phyloP scores from a whole-genome alignment of 2,888 invertebrate species.

The Acleris literana region DNA sequence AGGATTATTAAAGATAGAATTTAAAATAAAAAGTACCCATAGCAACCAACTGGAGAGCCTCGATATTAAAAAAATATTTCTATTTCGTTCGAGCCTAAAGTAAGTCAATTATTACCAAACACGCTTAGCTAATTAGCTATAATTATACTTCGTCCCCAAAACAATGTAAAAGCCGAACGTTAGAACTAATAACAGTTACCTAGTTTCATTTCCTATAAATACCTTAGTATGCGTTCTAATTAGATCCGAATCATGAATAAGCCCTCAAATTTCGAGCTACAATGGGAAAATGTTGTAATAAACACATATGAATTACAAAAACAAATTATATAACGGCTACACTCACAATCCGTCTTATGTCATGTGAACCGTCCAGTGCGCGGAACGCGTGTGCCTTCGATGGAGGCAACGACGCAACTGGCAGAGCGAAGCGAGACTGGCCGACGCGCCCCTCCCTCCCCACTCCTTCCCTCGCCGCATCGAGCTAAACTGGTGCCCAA shows the following conservation, averaged over 20 bases:
- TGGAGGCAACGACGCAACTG: conserved; percentile 76
- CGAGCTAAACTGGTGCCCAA: conserved; percentile 66
- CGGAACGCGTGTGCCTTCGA: conserved; percentile 59
- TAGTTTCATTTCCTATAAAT: not conserved
- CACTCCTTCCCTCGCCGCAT: conserved; percentile 48
- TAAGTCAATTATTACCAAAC: not conserved
- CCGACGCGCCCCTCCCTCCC: not conserved
- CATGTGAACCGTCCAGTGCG: conserved; percentile 60
- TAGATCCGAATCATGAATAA: not conserved
- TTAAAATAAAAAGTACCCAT: too few species aligned
- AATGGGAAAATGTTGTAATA: not conserved
- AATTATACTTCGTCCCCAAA: not conserved
- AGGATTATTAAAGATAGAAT: too few species aligned
- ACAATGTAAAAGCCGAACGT: not conserved
- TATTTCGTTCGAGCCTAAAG: too few species aligned
- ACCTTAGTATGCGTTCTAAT: not conserved
- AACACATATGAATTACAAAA: conserved; percentile 24
- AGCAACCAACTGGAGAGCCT: too few species aligned
- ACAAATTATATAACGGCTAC: conserved; percentile 64
- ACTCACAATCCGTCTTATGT: conserved; percentile 69
- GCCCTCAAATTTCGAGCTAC: not conserved
- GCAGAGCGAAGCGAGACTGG: conserved; percentile 33
- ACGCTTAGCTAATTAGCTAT: not conserved
- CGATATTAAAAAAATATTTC: too few species aligned
- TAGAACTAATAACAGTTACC: not conserved